A percentile compares a stretch with the other conserved stretches of the same genome.
phyloP scores from a whole-genome alignment of 2,888 invertebrate genomes.

The Ectropis crepuscularia region DNA sequence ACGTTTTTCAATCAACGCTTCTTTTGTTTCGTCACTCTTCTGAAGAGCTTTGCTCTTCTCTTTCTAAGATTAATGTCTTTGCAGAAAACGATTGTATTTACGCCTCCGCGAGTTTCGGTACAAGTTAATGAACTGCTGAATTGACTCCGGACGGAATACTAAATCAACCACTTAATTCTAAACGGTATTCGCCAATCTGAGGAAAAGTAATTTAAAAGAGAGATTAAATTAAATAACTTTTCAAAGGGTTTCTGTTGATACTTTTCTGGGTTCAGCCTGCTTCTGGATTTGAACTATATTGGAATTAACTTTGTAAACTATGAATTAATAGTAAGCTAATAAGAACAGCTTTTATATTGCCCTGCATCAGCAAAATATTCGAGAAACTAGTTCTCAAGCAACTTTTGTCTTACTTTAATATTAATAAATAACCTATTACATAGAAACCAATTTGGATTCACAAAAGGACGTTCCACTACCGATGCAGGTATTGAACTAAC shows the following conservation, averaged over 20 bases:
- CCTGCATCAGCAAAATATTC: too few relatives aligned
- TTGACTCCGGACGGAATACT: slow-evolving; percentile 17
- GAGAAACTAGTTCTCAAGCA: too few relatives aligned
- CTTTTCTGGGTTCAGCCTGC: neutral
- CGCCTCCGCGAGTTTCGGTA: slow-evolving; percentile 12
- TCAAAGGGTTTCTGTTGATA: slow-evolving; percentile 7
- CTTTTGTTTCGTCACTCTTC: slow-evolving; percentile 32
- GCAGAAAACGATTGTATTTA: slow-evolving; percentile 24
- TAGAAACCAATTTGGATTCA: too few relatives aligned
- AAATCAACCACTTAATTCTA: slow-evolving; percentile 18
- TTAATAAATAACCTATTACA: too few relatives aligned
- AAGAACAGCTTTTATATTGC: too few relatives aligned
- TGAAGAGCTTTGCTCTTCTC: slow-evolving; percentile 32
- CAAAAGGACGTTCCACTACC: too few relatives aligned
- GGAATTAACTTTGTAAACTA: too few relatives aligned
- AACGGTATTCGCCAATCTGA: slow-evolving; percentile 12
- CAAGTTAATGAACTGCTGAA: slow-evolving; percentile 21
- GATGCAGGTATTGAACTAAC: too few relatives aligned
- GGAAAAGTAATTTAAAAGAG: slow-evolving; percentile 13
- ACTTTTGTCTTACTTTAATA: too few relatives aligned
- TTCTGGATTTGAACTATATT: too few relatives aligned
- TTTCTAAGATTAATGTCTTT: slow-evolving; percentile 30
- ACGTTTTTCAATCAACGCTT: slow-evolving; percentile 39
- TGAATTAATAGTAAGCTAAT: too few relatives aligned
- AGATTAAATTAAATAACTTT: slow-evolving; percentile 18